Conservation (phyloP, 2,113 vertebrate genomes). For the Psephotus haematonotus region DNA sequence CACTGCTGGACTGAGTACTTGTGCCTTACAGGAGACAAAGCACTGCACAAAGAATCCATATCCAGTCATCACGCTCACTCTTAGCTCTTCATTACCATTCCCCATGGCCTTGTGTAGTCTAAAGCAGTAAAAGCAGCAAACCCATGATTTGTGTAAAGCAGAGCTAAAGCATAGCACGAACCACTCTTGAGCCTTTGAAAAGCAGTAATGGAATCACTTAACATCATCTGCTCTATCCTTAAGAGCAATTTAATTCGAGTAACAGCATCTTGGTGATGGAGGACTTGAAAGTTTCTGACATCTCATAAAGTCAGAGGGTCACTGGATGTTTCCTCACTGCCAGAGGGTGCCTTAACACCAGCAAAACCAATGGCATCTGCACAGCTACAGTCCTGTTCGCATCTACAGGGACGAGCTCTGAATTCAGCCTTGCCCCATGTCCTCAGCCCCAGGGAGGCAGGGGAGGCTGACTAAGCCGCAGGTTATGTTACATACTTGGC, state of each 20-base stretch:
- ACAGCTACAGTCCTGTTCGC: background rate
- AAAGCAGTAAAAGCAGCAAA: background rate
- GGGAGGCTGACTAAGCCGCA: background rate
- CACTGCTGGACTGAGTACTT: background rate
- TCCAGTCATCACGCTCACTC: background rate
- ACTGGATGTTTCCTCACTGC: background rate
- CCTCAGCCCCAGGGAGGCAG: background rate
- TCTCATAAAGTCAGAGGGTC: background rate
- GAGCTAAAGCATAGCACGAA: background rate
- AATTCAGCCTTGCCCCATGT: background rate
- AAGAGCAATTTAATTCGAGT: background rate
- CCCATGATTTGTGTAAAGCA: background rate
- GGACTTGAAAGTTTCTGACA: background rate
- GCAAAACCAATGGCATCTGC: background rate
- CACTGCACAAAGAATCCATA: background rate
- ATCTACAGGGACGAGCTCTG: background rate
- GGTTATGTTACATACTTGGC: background rate
- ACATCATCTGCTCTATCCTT: background rate
- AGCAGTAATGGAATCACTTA: background rate
- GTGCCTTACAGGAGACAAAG: background rate
- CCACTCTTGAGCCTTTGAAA: background rate
- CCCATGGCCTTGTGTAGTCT: rapidly evolving
- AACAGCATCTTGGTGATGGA: background rate
- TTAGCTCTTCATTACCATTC: background rate
- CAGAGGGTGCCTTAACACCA: background rate